Evolutionary conservation across 2,113 vertebrate genomes (phyloP).

Genomic region (Lophura nycthemera): DNA sequence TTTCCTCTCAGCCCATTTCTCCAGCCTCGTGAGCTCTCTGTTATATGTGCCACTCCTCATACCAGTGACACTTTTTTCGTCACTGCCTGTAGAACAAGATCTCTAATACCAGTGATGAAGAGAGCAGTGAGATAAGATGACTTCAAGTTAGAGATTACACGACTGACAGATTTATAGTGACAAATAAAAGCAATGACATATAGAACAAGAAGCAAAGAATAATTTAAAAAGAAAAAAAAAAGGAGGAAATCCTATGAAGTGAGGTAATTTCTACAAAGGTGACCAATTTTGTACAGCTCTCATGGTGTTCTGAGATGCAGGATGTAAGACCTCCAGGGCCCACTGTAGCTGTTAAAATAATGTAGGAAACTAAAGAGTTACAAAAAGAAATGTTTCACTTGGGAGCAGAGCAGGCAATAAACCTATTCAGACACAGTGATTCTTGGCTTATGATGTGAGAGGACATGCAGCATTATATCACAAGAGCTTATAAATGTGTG

Average conservation of each 20-base stretch:
- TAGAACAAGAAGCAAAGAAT: not conserved
- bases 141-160: not conserved
- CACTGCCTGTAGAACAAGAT: not conserved
- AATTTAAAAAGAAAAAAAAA: not conserved
- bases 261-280: not conserved
- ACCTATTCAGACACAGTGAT: not conserved
- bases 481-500: conserved; percentile 40
- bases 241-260: not conserved
- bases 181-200: conserved; percentile 13
- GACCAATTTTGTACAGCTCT: not conserved
- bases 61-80: not conserved
- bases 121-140: not conserved
- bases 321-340: conserved; percentile 1
- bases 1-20: not conserved
- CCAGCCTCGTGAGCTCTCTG: not conserved
- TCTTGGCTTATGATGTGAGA: conserved; percentile 49
- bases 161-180: conserved; percentile 3
- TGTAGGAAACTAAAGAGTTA: conserved; percentile 39
- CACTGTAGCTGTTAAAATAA: not conserved
- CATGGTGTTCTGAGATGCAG: conserved; percentile 1
- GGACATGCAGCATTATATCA: conserved; percentile 17
- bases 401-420: conserved; percentile 54
- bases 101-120: not conserved
- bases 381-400: conserved; percentile 33
- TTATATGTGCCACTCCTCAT: not conserved